These are phyloP conservation scores for Phaonia tiefii DNA, from an alignment of 2,888 invertebrate species.

Conservation along the genomic window DNA sequence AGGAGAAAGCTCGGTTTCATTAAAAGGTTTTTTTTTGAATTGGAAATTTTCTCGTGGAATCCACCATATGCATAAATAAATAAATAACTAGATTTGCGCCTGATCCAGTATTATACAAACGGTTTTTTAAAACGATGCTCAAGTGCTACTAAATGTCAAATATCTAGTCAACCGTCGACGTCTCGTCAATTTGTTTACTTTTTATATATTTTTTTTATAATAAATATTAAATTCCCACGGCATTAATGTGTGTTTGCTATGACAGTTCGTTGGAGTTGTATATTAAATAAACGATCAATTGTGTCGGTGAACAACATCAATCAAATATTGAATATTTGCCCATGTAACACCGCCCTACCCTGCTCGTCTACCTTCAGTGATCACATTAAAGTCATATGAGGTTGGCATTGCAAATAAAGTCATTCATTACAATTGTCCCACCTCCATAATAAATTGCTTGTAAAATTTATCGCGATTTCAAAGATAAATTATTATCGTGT, in stretches of 20 bases:
- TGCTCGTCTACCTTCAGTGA: too few species aligned
- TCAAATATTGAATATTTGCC: constrained; percentile 42
- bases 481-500: background rate
- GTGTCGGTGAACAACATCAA: constrained; percentile 40
- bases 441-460: background rate
- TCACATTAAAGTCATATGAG: background rate
- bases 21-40: too few species aligned
- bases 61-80: too few species aligned
- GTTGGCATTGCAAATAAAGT: constrained; percentile 1
- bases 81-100: too few species aligned
- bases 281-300: constrained; percentile 53
- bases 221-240: constrained; percentile 57
- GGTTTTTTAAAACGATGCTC: constrained; percentile 32
- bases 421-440: constrained; percentile 6
- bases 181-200: constrained; percentile 42
- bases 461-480: background rate
- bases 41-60: too few species aligned
- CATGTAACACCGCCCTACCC: background rate
- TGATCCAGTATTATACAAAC: constrained; percentile 42
- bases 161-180: constrained; percentile 39
- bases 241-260: constrained; percentile 49
- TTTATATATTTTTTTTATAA: constrained; percentile 45
- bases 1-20: too few species aligned
- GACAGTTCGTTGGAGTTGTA: constrained; percentile 38
- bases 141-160: constrained; percentile 50